These are phyloP conservation scores for Phalacrocorax brasilianus DNA, from an alignment of 2,113 vertebrate genomes.

Conservation along the genomic window DNA sequence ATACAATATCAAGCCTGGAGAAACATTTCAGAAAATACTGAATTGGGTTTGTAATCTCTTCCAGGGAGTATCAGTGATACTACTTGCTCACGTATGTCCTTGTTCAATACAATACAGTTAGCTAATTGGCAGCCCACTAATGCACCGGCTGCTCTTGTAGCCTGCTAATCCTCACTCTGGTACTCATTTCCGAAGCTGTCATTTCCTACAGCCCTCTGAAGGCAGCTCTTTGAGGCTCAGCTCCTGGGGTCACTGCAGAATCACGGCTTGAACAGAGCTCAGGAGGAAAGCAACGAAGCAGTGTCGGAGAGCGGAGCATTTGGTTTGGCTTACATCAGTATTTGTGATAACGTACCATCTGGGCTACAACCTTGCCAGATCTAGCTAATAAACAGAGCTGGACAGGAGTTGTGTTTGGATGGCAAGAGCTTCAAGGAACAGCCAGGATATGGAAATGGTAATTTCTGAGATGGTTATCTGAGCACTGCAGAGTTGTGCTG, in stretches of 20 bases:
- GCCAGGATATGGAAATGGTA: background rate
- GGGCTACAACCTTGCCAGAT: background rate
- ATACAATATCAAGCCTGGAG: background rate
- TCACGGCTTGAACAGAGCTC: background rate
- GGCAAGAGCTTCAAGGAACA: slow-evolving; percentile 5
- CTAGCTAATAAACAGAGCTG: background rate
- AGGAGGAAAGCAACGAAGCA: background rate
- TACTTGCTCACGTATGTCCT: background rate
- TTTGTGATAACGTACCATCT: background rate
- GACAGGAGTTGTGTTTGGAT: background rate
- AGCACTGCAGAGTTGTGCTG: background rate
- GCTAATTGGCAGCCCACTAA: slow-evolving; percentile 11
- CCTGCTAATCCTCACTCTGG: slow-evolving; percentile 46
- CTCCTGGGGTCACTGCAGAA: background rate
- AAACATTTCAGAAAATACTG: background rate
- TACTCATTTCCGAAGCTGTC: slow-evolving; percentile 42
- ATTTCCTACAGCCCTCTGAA: slow-evolving; percentile 39
- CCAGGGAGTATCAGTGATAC: background rate
- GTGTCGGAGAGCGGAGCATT: background rate
- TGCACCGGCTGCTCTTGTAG: background rate
- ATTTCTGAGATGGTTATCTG: background rate
- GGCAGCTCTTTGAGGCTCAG: slow-evolving; percentile 27
- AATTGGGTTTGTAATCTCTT: background rate
- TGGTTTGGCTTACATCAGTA: background rate
- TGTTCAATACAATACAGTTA: background rate